Conservation (phyloP, 2,888 invertebrate species). For the Ectropis crepuscularia region DNA sequence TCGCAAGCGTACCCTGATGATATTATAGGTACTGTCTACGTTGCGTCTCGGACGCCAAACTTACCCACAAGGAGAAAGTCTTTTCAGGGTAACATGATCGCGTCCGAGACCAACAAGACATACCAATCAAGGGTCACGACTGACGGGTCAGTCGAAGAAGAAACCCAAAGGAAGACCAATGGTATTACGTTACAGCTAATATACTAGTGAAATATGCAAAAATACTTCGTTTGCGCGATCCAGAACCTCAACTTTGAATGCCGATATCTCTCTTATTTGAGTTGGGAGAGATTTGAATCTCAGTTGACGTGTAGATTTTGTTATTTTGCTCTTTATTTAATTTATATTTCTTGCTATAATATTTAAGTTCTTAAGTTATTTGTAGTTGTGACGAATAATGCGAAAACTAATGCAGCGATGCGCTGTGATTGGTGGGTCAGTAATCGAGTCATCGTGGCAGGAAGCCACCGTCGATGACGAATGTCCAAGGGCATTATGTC, state of each 20-base stretch:
- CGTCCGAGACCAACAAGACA: conserved; percentile 36
- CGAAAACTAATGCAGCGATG: background rate
- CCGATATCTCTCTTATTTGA: conserved; percentile 6
- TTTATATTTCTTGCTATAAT: background rate
- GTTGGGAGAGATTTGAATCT: background rate
- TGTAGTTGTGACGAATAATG: background rate
- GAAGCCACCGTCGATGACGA: background rate
- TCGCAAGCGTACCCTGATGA: conserved; percentile 19
- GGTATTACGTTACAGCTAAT: background rate
- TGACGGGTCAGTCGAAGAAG: conserved; percentile 34
- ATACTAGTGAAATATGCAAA: background rate
- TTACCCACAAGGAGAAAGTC: conserved; percentile 24
- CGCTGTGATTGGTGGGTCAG: conserved; percentile 1
- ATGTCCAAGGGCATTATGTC: background rate
- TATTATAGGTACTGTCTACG: conserved; percentile 22
- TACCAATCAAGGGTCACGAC: conserved; percentile 15
- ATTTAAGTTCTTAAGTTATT: background rate
- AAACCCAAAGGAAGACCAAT: conserved; percentile 35
- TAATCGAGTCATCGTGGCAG: background rate
- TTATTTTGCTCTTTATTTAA: background rate
- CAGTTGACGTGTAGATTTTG: background rate
- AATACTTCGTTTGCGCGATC: conserved; percentile 34
- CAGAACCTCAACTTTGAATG: conserved; percentile 18
- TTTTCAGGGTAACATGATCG: background rate
- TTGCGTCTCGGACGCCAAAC: conserved; percentile 34